phyloP scores from a whole-genome alignment of 2,113 vertebrate genomes.

The Bos javanicus region DNA sequence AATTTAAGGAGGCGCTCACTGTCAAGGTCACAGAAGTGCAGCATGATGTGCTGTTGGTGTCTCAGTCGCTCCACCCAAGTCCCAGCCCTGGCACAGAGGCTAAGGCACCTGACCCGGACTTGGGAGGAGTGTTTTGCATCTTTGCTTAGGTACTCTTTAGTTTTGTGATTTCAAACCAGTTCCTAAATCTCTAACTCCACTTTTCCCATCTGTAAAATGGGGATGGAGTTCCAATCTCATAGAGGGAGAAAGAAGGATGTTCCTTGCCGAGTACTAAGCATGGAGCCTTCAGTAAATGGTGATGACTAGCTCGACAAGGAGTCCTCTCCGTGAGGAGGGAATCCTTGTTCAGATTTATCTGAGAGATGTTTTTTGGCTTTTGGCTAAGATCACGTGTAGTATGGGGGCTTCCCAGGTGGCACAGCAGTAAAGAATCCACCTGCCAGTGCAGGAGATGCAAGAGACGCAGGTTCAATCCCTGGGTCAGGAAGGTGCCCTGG shows the following conservation, averaged over 20 bases:
- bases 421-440: neutral
- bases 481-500: neutral
- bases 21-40: neutral
- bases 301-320: neutral
- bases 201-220: neutral
- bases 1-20: neutral
- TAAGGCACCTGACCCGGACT: neutral
- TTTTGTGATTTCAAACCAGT: neutral
- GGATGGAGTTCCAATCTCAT: neutral
- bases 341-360: neutral
- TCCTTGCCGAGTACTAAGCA: neutral
- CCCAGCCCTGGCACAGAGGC: neutral
- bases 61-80: neutral
- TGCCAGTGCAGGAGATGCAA: neutral
- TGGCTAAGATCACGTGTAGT: neutral
- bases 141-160: neutral
- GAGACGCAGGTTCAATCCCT: neutral
- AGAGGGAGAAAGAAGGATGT: neutral
- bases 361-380: neutral
- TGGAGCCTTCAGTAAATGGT: neutral
- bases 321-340: neutral
- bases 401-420: neutral
- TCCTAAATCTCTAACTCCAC: neutral
- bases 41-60: neutral
- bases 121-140: neutral